Base-by-base conservation (phyloP, 2,797 vertebrate genomes). In the Pseudochromis fuscus region DNA sequence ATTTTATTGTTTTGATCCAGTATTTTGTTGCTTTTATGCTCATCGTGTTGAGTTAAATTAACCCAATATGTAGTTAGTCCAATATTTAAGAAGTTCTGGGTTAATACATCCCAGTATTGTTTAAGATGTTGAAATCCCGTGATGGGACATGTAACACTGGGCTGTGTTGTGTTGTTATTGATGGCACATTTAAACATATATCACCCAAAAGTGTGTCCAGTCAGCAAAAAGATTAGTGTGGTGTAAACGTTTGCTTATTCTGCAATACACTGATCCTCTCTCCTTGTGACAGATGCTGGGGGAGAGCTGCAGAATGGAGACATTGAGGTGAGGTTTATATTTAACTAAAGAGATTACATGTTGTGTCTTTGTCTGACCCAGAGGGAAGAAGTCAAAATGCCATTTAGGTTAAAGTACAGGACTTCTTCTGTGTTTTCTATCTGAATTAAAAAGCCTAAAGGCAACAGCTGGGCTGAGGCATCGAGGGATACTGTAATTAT, bases 291-390 rank as follows among this genome's bases (percentile, higher is more conserved):
- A 99, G 97, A 99, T 93, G 92, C 95, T 83, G 97, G 95, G 76
- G 94, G 94, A n/a, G 77, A 61, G 30, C 93, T 99, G 82, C 67
- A 93, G 77, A 89, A 85, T 27, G 96, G 96, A 85, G 96, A 98
- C 84, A 98, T 98, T 82, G 97, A 99, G 96, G 97, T 96, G 91
- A 64, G 92, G 72, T 64, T 77, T 52, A 31, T 19, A 31, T 63
- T 58, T 44, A 1, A 52, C 2, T 51, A 38, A 19, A 48, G 1
- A 70, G 44, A 40, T 52, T 59, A 35, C n/a, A 28, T 9, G 11
- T 58, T 66, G 37, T 50, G 58, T 44, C 48, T 67, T 15, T 72
- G 38, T 74, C 4, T 53, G 24, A 62, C 46, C 28, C 33, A 28
- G 7, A 51, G 10, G 10, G 48, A 51, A 76, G 18, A 21, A 51